Percentiles rank a stretch among this genome's conserved stretches.
Evolutionary conservation across 2,113 vertebrate species (phyloP).

Genomic region (Poeciliopsis turrubarensis): DNA sequence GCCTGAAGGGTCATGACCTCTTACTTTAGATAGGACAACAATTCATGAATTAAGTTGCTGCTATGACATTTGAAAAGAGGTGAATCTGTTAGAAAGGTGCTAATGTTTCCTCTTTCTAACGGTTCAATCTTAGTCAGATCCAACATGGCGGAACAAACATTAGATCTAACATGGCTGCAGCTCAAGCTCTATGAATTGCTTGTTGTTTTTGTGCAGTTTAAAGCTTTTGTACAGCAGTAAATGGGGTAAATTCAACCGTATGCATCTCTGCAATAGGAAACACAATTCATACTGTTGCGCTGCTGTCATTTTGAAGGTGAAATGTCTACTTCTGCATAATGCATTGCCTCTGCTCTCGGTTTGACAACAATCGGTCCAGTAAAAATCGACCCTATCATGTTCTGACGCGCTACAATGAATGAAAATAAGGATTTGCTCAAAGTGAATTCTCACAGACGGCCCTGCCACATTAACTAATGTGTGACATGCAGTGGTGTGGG

Average conservation of each 20-base stretch:
- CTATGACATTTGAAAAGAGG: no score
- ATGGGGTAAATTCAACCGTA: slow-evolving; percentile 12
- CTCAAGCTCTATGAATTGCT: no score
- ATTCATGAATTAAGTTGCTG: no score
- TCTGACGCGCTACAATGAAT: slow-evolving; percentile 62
- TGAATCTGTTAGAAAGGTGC: no score
- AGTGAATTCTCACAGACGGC: slow-evolving; percentile 34
- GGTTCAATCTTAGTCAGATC: not conserved
- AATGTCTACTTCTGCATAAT: slow-evolving; percentile 62
- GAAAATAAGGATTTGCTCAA: slow-evolving; percentile 59
- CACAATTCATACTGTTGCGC: slow-evolving; percentile 10
- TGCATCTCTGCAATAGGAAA: slow-evolving; percentile 13
- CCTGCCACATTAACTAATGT: slow-evolving; percentile 50
- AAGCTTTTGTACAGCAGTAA: slow-evolving; percentile 4
- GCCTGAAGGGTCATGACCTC: no score
- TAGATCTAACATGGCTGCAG: not conserved
- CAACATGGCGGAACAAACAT: not conserved
- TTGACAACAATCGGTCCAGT: slow-evolving; percentile 61
- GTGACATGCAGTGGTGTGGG: slow-evolving; percentile 60
- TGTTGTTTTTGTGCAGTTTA: not conserved
- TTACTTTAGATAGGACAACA: no score
- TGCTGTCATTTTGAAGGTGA: slow-evolving; percentile 45
- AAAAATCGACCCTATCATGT: slow-evolving; percentile 57
- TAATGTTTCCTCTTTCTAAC: no score
- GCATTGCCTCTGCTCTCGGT: slow-evolving; percentile 44